Percentiles rank a stretch among this genome's conserved stretches.
phyloP scores from a whole-genome alignment of 2,113 vertebrate species.

The Acanthochromis polyacanthus region DNA sequence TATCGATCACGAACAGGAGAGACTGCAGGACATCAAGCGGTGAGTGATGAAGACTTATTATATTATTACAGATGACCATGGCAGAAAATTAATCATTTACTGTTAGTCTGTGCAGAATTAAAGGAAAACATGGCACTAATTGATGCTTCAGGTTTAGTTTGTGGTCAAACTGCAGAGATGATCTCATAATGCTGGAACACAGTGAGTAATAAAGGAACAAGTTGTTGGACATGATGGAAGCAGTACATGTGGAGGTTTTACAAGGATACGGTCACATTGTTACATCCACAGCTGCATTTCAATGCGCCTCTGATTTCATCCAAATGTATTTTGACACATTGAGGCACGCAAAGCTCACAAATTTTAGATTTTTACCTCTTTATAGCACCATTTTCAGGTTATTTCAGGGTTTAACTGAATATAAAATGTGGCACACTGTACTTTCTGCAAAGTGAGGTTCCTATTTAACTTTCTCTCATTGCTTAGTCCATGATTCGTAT shows the following conservation, averaged over 20 bases:
- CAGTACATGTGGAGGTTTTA: not conserved
- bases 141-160: not conserved
- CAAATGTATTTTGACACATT: no score
- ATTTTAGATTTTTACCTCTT: no score
- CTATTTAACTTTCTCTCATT: no score
- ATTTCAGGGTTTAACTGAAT: no score
- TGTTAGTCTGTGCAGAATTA: not conserved
- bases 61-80: no score
- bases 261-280: not conserved
- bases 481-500: no score
- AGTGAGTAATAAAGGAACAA: not conserved
- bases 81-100: not conserved
- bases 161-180: not conserved
- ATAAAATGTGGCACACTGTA: no score
- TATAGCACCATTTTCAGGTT: no score
- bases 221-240: not conserved
- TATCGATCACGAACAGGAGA: constrained; percentile 79
- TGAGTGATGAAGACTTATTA: constrained; percentile 59
- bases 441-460: no score
- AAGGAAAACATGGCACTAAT: not conserved
- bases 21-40: constrained; percentile 84
- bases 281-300: not conserved
- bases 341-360: no score
- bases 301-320: no score
- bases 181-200: not conserved